phyloP scores from a whole-genome alignment of 2,888 invertebrate genomes.

The Eurytoma adleriae region DNA sequence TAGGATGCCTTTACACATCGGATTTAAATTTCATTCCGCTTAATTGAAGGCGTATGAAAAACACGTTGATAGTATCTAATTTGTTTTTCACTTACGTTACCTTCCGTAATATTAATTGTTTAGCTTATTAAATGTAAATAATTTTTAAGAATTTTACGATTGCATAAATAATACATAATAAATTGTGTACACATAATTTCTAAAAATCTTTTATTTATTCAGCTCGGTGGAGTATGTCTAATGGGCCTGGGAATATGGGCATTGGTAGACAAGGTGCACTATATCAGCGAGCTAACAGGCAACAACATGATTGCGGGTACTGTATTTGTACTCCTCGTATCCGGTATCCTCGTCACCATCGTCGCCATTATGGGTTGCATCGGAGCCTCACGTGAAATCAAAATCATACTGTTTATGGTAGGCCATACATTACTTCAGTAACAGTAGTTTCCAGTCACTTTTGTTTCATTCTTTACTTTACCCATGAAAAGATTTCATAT shows the following conservation, averaged over 20 bases:
- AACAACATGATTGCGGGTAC: constrained; percentile 91
- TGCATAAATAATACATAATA: neutral
- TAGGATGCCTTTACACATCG: too few species aligned
- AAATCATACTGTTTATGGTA: constrained; percentile 94
- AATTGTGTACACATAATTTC: neutral
- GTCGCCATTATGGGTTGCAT: constrained; percentile 94
- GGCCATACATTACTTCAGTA: constrained; percentile 57
- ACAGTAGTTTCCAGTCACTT: too few species aligned
- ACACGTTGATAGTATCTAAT: too few species aligned
- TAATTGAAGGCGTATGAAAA: too few species aligned
- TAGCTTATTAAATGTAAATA: too few species aligned
- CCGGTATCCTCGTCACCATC: constrained; percentile 88
- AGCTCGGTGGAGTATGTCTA: constrained; percentile 88
- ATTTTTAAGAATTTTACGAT: neutral
- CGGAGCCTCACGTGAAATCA: constrained; percentile 95
- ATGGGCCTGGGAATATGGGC: constrained; percentile 91
- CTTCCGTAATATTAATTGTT: too few species aligned
- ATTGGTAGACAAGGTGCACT: constrained; percentile 86
- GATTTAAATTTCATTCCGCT: too few species aligned
- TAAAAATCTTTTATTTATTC: constrained; percentile 61
- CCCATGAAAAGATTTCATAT: too few species aligned
- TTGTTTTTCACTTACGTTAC: too few species aligned
- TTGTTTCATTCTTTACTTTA: too few species aligned
- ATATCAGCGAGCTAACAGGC: constrained; percentile 89
- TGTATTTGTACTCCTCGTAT: constrained; percentile 88